These are phyloP conservation scores for Hypselothyrea guttata DNA, from an alignment of 2,888 invertebrate species.

Conservation along the genomic window DNA sequence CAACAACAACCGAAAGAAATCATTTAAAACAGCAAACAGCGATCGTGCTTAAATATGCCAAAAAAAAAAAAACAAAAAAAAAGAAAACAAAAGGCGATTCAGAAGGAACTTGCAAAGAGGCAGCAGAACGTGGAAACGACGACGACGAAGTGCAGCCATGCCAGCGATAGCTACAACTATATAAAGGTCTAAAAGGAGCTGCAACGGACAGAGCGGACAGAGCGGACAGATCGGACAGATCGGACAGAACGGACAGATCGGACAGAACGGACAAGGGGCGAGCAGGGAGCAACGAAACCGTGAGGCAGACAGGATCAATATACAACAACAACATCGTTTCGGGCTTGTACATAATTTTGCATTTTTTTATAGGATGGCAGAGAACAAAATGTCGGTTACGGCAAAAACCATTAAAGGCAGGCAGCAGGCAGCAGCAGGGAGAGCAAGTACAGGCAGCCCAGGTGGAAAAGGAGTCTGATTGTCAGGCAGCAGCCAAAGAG, in stretches of 20 bases:
- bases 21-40: conserved; percentile 69
- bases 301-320: conserved; percentile 70
- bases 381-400: conserved; percentile 81
- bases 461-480: background rate
- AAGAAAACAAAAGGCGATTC: conserved; percentile 1
- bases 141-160: conserved; percentile 71
- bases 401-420: conserved; percentile 76
- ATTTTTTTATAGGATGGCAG: conserved; percentile 68
- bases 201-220: conserved; percentile 16
- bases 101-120: background rate
- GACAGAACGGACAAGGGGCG: conserved; percentile 7
- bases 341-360: conserved; percentile 79
- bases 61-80: conserved; percentile 32
- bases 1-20: conserved; percentile 58
- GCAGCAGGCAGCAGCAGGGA: conserved; percentile 21
- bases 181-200: conserved; percentile 55
- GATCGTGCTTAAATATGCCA: conserved; percentile 75
- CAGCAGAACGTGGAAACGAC: conserved; percentile 37
- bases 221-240: no score
- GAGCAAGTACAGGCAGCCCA: background rate
- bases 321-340: conserved; percentile 65
- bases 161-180: conserved; percentile 76
- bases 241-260: no score
- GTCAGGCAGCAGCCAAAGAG: background rate
- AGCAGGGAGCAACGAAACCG: conserved; percentile 1